Base-by-base conservation (phyloP, 92 coral and sea anemone species). In the Umimayanthus kanabou region DNA sequence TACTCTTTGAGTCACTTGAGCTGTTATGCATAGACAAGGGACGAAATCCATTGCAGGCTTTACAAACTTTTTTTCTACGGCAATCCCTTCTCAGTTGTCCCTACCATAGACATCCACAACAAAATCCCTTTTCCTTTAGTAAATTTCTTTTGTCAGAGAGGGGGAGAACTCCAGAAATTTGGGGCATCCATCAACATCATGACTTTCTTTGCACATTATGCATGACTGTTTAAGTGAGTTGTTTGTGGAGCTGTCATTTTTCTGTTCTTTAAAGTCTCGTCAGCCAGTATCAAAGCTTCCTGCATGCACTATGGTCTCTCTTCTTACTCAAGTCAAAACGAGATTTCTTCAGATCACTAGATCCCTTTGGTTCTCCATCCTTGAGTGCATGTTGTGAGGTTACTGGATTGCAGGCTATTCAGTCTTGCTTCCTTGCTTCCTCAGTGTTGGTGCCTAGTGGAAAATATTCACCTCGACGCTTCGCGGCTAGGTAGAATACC, bases 381-480 rank as follows among this genome's bases (percentile, higher is more conserved):
- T 75, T 81, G 37, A 71, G 80, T 45, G 73, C 77, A 30, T 81
- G 88, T 72, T 76, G 88, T 2, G 70, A 74, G n/a, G 90, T 85
- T n/a, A 88, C 84, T 2, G 91, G 91, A 40, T 88, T 91, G 22
- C 90, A 88, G 6, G 94, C 82, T 26, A 88, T 91, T 33, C 37
- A 2, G 37, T 78, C 85, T 85, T 30, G 88, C 88, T 81, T 85
- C 90, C 25, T 33, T 33, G n/a, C n/a, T n/a, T n/a, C n/a, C n/a
- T n/a, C n/a, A n/a, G n/a, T n/a, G n/a, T n/a, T n/a, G n/a, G n/a
- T n/a, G n/a, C n/a, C n/a, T n/a, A n/a, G n/a, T n/a, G n/a, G n/a
- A n/a, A n/a, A n/a, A n/a, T n/a, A n/a, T n/a, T n/a, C n/a, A n/a
- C n/a, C n/a, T n/a, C n/a, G n/a, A n/a, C n/a, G n/a, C n/a, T n/a